phyloP scores from a whole-genome alignment of 2,797 vertebrate genomes.

The Trichosurus vulpecula region DNA sequence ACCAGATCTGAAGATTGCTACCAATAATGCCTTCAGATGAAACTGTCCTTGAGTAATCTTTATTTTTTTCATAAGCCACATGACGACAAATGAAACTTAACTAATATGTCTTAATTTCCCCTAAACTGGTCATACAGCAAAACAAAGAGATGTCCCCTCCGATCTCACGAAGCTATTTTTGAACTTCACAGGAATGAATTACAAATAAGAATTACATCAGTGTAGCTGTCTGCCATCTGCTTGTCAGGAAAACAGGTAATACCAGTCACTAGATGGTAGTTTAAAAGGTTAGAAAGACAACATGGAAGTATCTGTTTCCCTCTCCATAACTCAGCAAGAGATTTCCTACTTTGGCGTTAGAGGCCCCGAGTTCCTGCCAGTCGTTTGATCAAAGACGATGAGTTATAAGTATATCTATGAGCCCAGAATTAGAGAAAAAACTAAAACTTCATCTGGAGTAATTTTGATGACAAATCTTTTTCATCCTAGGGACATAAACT shows the following conservation, averaged over 20 bases:
- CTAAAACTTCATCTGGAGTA: neutral
- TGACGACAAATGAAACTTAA: constrained; percentile 68
- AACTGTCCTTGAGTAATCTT: constrained; percentile 61
- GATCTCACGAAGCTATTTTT: constrained; percentile 64
- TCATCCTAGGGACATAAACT: neutral
- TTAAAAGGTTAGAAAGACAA: constrained; percentile 79
- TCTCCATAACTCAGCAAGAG: constrained; percentile 59
- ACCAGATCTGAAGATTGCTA: constrained; percentile 76
- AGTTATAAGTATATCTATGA: neutral
- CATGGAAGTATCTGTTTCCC: constrained; percentile 49
- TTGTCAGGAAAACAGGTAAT: constrained; percentile 71
- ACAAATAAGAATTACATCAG: constrained; percentile 73
- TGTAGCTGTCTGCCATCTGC: constrained; percentile 70
- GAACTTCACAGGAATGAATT: constrained; percentile 69
- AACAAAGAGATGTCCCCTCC: constrained; percentile 57
- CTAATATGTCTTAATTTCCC: constrained; percentile 66
- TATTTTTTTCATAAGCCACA: constrained; percentile 53
- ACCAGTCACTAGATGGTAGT: constrained; percentile 69
- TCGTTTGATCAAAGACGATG: neutral
- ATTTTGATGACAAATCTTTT: neutral
- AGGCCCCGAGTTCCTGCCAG: constrained; percentile 27
- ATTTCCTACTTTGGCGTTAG: constrained; percentile 5
- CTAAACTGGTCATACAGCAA: constrained; percentile 36
- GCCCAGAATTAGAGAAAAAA: neutral
- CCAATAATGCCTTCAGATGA: constrained; percentile 70